Conservation (phyloP, 2,888 invertebrate species). For the Agelastica alni region DNA sequence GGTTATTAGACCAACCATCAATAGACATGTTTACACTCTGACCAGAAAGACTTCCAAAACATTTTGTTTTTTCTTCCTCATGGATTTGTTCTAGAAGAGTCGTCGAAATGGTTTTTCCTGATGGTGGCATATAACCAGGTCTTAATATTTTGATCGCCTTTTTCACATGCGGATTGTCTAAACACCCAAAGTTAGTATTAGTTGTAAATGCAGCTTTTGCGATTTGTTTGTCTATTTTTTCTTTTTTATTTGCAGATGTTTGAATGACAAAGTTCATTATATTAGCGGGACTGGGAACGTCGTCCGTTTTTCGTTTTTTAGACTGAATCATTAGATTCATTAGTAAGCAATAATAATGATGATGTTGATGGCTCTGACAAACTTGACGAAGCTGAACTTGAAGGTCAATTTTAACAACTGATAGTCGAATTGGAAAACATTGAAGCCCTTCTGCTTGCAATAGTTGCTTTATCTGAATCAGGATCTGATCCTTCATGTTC, state of each 20-base stretch:
- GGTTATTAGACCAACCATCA: slow-evolving; percentile 32
- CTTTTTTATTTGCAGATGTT: slow-evolving; percentile 11
- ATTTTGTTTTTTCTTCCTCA: slow-evolving; percentile 16
- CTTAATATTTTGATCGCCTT: slow-evolving; percentile 13
- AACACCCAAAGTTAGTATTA: slow-evolving; percentile 11
- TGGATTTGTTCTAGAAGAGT: slow-evolving; percentile 11
- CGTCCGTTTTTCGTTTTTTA: slow-evolving; percentile 11
- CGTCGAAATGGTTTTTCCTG: slow-evolving; percentile 17
- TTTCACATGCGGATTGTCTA: slow-evolving; percentile 11
- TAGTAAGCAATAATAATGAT: too few species aligned
- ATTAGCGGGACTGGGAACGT: neutral
- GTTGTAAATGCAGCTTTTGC: slow-evolving; percentile 20
- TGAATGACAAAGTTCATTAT: slow-evolving; percentile 10
- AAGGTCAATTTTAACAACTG: too few species aligned
- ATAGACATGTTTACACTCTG: slow-evolving; percentile 18
- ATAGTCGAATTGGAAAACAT: too few species aligned
- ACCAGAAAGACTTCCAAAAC: slow-evolving; percentile 8
- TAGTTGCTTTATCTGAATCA: too few species aligned
- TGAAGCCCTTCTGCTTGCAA: too few species aligned
- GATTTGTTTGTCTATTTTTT: slow-evolving; percentile 14
- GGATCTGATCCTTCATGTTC: too few species aligned
- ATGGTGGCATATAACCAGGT: slow-evolving; percentile 13
- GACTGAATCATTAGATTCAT: slow-evolving; percentile 8
- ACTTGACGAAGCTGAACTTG: too few species aligned
- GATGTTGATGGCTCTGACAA: too few species aligned